Conservation (phyloP, 2,888 invertebrate species). For the Ommatoiulus sabulosus region DNA sequence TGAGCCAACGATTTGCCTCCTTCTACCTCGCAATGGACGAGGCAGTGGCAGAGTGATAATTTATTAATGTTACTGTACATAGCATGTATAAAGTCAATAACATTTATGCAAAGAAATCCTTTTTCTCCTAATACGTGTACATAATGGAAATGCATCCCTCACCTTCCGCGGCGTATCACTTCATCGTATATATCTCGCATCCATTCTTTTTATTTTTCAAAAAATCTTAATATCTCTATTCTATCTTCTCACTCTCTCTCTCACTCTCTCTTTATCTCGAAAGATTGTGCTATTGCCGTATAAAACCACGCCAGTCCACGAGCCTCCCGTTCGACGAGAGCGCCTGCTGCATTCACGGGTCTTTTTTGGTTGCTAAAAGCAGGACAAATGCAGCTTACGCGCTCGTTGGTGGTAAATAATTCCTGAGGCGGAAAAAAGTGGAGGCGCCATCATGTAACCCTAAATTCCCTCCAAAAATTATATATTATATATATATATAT, state of each 20-base stretch:
- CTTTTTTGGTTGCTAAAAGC: neutral
- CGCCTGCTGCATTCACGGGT: neutral
- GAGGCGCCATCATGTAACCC: neutral
- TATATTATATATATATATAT: neutral
- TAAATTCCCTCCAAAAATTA: slow-evolving; percentile 3
- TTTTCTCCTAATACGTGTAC: slow-evolving; percentile 44
- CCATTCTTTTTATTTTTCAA: slow-evolving; percentile 1
- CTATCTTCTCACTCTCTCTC: no score
- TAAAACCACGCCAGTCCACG: neutral
- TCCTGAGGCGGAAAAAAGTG: neutral
- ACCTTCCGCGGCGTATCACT: neutral
- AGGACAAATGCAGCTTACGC: neutral
- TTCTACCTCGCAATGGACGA: neutral
- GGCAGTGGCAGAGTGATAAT: slow-evolving; percentile 38
- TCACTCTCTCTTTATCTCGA: no score
- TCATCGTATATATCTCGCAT: neutral
- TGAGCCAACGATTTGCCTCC: neutral
- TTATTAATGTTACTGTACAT: slow-evolving; percentile 53
- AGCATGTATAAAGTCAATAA: slow-evolving; percentile 50
- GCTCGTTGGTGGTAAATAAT: neutral
- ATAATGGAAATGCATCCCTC: slow-evolving; percentile 36
- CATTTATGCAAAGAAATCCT: slow-evolving; percentile 44
- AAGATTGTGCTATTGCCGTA: slow-evolving; percentile 3
- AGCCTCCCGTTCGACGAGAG: neutral
- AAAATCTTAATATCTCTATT: neutral